phyloP scores from a whole-genome alignment of 2,113 vertebrate species.

The Mesitornis unicolor region DNA sequence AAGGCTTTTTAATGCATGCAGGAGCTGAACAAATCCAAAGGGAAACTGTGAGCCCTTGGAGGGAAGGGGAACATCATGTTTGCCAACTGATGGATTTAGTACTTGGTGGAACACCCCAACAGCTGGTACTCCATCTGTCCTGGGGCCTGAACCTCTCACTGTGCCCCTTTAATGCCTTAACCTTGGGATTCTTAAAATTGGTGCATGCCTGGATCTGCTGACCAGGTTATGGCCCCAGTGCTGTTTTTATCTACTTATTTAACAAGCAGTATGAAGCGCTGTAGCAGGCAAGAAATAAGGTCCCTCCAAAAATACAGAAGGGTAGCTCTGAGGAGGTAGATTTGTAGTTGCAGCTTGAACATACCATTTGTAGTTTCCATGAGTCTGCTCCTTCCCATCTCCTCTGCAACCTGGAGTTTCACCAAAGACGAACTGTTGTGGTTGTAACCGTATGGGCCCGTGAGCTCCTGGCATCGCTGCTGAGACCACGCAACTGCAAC shows the following conservation, averaged over 20 bases:
- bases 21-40: neutral
- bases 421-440: neutral
- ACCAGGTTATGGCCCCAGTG: neutral
- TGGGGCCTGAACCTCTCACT: neutral
- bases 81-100: neutral
- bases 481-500: neutral
- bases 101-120: neutral
- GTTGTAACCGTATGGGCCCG: neutral
- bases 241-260: conserved; percentile 21
- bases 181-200: neutral
- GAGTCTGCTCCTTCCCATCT: neutral
- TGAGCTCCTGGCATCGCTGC: neutral
- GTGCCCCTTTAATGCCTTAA: neutral
- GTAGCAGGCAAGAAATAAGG: neutral
- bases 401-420: neutral
- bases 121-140: neutral
- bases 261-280: conserved; percentile 3
- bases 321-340: neutral
- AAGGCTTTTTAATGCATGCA: neutral
- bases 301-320: neutral
- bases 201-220: neutral
- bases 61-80: neutral
- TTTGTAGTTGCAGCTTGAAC: conserved; percentile 5
- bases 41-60: neutral
- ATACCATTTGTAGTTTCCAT: neutral